phyloP scores from a whole-genome alignment of 2,797 vertebrate species.

The Lindbergichthys nudifrons region DNA sequence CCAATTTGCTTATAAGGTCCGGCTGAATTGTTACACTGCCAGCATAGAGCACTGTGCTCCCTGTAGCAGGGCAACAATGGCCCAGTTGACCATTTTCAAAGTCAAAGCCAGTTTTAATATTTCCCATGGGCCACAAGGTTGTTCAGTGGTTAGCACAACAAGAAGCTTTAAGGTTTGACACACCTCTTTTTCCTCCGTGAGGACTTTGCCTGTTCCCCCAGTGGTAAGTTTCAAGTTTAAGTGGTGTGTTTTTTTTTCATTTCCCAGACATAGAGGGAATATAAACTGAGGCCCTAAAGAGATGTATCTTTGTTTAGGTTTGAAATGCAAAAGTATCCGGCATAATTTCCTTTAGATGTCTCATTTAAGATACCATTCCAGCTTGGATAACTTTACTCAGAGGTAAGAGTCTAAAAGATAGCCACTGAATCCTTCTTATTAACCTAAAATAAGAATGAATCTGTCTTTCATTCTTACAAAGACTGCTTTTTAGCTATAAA shows the following conservation, averaged over 20 bases:
- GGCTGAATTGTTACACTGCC: too few species aligned
- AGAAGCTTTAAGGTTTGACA: not conserved
- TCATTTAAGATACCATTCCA: slow-evolving; percentile 1
- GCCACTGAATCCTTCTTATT: not conserved
- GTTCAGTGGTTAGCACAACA: not conserved
- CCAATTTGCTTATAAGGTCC: too few species aligned
- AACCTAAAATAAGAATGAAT: slow-evolving; percentile 20
- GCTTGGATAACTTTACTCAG: not conserved
- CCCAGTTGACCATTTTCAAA: not conserved
- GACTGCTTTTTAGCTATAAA: slow-evolving; percentile 3
- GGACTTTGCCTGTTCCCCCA: not conserved
- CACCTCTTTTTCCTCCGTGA: not conserved
- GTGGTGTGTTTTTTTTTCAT: not conserved
- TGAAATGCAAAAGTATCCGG: not conserved
- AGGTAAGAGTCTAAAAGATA: slow-evolving; percentile 1
- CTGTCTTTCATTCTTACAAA: slow-evolving; percentile 13
- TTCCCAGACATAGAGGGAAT: not conserved
- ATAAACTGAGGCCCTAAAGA: not conserved
- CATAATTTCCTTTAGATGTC: slow-evolving; percentile 2
- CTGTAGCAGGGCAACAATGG: not conserved
- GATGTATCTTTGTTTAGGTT: not conserved
- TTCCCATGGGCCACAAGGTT: not conserved
- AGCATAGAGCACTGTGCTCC: too few species aligned
- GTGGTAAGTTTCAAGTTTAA: not conserved
- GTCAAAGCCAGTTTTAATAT: not conserved